phyloP scores from a whole-genome alignment of 2,797 vertebrate species.

The Phrynocephalus vlangalii region DNA sequence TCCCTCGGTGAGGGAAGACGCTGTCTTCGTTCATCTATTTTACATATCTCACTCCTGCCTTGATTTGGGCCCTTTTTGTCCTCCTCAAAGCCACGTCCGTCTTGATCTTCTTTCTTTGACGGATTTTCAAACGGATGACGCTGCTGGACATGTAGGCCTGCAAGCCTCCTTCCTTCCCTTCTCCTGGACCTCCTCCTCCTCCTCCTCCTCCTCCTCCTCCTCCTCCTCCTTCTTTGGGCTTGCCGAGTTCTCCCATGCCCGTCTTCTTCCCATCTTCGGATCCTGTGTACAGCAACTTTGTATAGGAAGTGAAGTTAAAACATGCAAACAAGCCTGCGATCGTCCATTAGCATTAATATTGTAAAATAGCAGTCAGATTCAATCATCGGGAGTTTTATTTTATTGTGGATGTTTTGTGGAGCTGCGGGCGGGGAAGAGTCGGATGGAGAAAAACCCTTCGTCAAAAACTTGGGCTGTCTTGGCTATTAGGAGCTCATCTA shows the following conservation, averaged over 20 bases:
- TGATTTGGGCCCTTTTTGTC: slow-evolving; percentile 81
- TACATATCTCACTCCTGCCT: slow-evolving; percentile 87
- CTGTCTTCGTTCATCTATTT: slow-evolving; percentile 92
- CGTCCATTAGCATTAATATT: slow-evolving; percentile 81
- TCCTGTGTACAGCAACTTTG: slow-evolving; percentile 63
- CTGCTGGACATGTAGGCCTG: slow-evolving; percentile 70
- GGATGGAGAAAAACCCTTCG: background rate
- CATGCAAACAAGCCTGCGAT: slow-evolving; percentile 70
- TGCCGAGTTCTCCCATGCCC: background rate
- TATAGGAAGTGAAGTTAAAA: slow-evolving; percentile 72
- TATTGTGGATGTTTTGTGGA: slow-evolving; percentile 73
- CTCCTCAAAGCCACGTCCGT: background rate
- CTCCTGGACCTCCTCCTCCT: background rate
- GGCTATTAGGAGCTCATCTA: background rate
- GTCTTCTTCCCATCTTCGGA: slow-evolving; percentile 53
- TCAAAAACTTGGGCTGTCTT: slow-evolving; percentile 34
- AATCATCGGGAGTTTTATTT: slow-evolving; percentile 77
- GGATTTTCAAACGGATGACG: slow-evolving; percentile 71
- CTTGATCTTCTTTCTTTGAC: slow-evolving; percentile 64
- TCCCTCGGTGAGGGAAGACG: slow-evolving; percentile 89
- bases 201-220: slow-evolving; percentile 38
- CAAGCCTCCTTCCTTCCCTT: background rate
- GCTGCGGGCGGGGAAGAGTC: background rate
- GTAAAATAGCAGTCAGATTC: slow-evolving; percentile 77
- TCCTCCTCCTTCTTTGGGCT: slow-evolving; percentile 13